Evolutionary conservation across 2,113 vertebrate genomes (phyloP), one percentile per base, ranked within the genome.

Genomic region (Edolisoma coerulescens): DNA sequence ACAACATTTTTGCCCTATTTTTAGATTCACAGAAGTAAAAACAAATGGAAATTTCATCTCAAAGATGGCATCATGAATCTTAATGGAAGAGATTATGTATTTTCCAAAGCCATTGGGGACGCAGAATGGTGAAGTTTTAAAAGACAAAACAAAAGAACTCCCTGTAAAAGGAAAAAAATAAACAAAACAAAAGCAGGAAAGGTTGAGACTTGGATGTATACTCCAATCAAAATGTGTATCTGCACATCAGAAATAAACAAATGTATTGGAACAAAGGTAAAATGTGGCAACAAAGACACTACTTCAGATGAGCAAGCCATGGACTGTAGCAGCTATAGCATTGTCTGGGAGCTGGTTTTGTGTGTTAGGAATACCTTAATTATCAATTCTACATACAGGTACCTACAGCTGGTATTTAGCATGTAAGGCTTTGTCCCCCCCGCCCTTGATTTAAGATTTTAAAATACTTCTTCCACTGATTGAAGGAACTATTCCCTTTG

Each of bases 51-150:
- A 97, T 99, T 99, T 98, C 99, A 99, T 98, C 99, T 99, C 97
- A 99, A 99, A 97, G 99, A 99, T 90, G 99, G 99, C 93, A 99
- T 99, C 97, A 99, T 99, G 99, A 99, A 99, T 98, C 99, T 99
- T 97, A 99, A 99, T 8, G 99, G 99, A 96, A 99, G 98, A 98
- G 99, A 99, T 98, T 99, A 99, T 89, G 99, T 99, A 96, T 99
- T 99, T 98, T 99, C 99, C 98, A 99, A 99, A 99, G 99, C 99
- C 98, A 99, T 99, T 93, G 99, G 99, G 86, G 99, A 99, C 16
- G 99, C 99, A 24, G 99, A 99, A 97, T 99, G 99, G 99, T 99
- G 98, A 99, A 98, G 96, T 96, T 95, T 96, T 96, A 92, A 97
- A 96, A 97, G 94, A 97, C 95, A 97, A 97, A 96, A 47, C 78